phyloP scores from a whole-genome alignment of 2,113 vertebrate genomes.

The Barnardius zonarius region DNA sequence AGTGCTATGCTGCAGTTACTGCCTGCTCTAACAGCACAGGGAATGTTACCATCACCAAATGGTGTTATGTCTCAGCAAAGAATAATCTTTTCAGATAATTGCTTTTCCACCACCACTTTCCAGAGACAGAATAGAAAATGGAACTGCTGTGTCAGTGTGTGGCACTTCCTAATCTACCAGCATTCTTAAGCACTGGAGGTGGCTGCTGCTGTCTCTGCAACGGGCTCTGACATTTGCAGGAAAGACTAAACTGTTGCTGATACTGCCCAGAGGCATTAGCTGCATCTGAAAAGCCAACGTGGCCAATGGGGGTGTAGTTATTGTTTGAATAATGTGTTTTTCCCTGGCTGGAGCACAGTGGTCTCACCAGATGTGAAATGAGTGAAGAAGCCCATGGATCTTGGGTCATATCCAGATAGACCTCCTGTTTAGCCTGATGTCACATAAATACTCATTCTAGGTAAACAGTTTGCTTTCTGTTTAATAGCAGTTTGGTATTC shows the following conservation, averaged over 20 bases:
- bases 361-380: background rate
- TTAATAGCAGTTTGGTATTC: background rate
- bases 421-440: constrained; percentile 31
- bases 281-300: background rate
- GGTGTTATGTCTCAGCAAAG: background rate
- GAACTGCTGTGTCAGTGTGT: background rate
- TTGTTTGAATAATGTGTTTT: background rate
- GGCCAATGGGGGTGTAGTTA: background rate
- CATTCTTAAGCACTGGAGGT: background rate
- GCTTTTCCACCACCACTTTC: background rate
- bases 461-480: background rate
- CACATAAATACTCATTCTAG: constrained; percentile 16
- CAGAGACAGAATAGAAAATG: background rate
- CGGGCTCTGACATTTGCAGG: background rate
- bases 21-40: background rate
- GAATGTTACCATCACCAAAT: background rate
- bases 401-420: background rate
- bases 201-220: background rate
- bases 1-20: background rate
- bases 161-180: background rate
- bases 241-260: background rate
- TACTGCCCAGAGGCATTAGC: background rate
- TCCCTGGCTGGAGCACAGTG: background rate
- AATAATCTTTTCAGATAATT: background rate
- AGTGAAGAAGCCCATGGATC: background rate